Conservation (phyloP, 2,797 vertebrate species). For the Girardinus metallicus region DNA sequence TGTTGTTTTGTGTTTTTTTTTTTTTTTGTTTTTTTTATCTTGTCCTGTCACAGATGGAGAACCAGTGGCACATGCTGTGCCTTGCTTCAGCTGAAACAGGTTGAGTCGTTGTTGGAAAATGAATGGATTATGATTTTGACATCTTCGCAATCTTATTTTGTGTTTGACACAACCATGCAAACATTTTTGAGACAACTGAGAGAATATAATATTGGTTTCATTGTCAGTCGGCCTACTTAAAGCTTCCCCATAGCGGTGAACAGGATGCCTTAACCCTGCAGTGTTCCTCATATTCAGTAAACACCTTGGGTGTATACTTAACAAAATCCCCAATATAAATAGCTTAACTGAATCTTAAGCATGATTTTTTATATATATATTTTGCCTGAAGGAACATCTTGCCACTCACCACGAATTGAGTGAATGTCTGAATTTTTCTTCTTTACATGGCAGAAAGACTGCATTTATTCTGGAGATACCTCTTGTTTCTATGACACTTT, state of each 20-base stretch:
- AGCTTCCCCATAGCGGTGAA: conserved; percentile 26
- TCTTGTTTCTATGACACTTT: too few species aligned
- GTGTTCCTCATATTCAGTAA: too few species aligned
- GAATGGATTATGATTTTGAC: background rate
- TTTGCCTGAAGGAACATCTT: too few species aligned
- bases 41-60: background rate
- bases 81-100: background rate
- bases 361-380: too few species aligned
- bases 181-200: background rate
- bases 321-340: too few species aligned
- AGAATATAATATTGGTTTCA: background rate
- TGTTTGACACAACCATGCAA: background rate
- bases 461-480: too few species aligned
- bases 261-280: background rate
- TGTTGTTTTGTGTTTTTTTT: background rate
- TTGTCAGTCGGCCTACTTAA: background rate
- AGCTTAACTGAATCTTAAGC: too few species aligned
- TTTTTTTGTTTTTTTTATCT: background rate
- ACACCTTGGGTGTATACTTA: too few species aligned
- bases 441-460: too few species aligned
- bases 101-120: background rate
- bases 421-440: too few species aligned
- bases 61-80: background rate
- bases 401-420: too few species aligned
- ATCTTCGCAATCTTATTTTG: background rate